Evolutionary conservation across 1,140 invertebrate species (phyloP).

Genomic region (Watersipora subatra): DNA sequence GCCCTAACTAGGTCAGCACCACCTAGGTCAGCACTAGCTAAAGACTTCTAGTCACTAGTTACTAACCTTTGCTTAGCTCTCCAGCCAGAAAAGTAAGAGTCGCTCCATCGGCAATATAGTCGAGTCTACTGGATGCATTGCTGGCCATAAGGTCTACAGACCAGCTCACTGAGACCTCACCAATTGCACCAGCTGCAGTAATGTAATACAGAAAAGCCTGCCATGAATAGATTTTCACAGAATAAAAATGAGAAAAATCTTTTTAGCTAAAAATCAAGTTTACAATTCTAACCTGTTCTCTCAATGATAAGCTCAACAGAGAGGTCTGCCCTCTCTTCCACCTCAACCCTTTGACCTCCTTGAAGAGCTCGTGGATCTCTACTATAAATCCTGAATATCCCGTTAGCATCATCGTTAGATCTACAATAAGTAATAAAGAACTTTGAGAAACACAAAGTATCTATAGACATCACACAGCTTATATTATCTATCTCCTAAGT

Average conservation of each 20-base stretch:
- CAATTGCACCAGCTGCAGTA: slow-evolving; percentile 27
- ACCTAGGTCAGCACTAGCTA: too few species aligned
- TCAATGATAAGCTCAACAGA: slow-evolving; percentile 32
- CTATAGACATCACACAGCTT: too few species aligned
- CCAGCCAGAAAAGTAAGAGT: slow-evolving; percentile 27
- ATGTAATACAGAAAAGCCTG: neutral
- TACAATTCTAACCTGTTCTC: slow-evolving; percentile 33
- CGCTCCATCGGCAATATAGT: slow-evolving; percentile 32
- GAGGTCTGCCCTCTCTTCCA: slow-evolving; percentile 24
- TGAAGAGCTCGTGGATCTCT: slow-evolving; percentile 15
- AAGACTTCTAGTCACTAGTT: too few species aligned
- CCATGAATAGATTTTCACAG: neutral
- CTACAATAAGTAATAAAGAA: too few species aligned
- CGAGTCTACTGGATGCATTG: slow-evolving; percentile 21
- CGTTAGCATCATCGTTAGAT: slow-evolving; percentile 31
- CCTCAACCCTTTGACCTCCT: slow-evolving; percentile 17
- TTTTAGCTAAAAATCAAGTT: too few species aligned
- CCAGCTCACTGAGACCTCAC: slow-evolving; percentile 28
- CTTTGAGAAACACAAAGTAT: too few species aligned
- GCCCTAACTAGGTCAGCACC: too few species aligned
- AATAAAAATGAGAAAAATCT: neutral
- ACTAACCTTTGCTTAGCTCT: too few species aligned
- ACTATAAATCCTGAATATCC: slow-evolving; percentile 26
- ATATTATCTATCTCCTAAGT: too few species aligned
- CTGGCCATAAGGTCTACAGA: slow-evolving; percentile 16